phyloP scores from a whole-genome alignment of 2,888 invertebrate species.

The Subacronicta megacephala region DNA sequence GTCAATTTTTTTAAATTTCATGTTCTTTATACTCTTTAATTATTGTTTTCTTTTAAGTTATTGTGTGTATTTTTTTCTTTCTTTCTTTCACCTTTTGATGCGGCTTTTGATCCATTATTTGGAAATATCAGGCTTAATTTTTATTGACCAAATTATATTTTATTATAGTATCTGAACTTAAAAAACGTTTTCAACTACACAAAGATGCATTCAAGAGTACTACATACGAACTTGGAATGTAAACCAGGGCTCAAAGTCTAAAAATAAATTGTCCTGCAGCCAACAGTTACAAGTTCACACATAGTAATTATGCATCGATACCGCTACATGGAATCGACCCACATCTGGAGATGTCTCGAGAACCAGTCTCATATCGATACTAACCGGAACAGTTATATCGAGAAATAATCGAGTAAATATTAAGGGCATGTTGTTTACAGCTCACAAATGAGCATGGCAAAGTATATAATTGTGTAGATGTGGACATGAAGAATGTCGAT shows the following conservation, averaged over 20 bases:
- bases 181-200: background rate
- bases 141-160: too few species aligned
- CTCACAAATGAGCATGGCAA: slow-evolving; percentile 13
- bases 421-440: slow-evolving; percentile 38
- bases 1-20: too few species aligned
- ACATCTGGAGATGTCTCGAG: slow-evolving; percentile 61
- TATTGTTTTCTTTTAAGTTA: too few species aligned
- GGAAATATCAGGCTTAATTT: too few species aligned
- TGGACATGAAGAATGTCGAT: background rate
- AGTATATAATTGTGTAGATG: background rate
- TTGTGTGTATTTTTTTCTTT: too few species aligned
- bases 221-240: slow-evolving; percentile 16
- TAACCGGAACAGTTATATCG: slow-evolving; percentile 55
- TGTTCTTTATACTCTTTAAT: too few species aligned
- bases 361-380: slow-evolving; percentile 56
- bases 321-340: slow-evolving; percentile 67
- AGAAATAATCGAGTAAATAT: slow-evolving; percentile 40
- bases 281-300: slow-evolving; percentile 54
- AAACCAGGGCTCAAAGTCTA: slow-evolving; percentile 41
- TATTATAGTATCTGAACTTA: background rate
- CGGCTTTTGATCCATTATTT: too few species aligned
- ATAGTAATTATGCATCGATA: slow-evolving; percentile 62
- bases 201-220: background rate
- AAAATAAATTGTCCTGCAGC: slow-evolving; percentile 53
- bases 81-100: too few species aligned